Percentiles rank a stretch among this genome's conserved stretches.
phyloP scores from a whole-genome alignment of 2,797 vertebrate species.

The Dipus sagitta region DNA sequence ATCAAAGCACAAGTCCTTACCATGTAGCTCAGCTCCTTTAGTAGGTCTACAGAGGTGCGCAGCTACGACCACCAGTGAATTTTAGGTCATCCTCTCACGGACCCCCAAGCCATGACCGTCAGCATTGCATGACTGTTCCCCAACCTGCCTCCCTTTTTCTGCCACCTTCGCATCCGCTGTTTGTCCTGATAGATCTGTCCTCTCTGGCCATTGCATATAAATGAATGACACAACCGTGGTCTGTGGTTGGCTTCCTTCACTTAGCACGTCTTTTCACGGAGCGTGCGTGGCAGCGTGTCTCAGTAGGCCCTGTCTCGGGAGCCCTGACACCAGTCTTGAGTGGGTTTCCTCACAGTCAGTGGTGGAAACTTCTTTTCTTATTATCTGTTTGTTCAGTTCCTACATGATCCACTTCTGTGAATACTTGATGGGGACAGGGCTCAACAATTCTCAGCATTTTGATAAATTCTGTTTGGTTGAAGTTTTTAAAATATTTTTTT shows the following conservation, averaged over 20 bases:
- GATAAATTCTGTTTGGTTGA: no score
- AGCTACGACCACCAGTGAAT: not conserved
- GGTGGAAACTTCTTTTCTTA: not conserved
- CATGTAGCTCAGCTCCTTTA: not conserved
- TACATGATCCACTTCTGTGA: not conserved
- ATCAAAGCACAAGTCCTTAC: not conserved
- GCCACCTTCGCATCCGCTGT: not conserved
- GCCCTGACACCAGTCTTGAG: not conserved
- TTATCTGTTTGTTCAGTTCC: not conserved
- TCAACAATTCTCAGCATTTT: no score
- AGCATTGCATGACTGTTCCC: not conserved
- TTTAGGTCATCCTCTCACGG: not conserved
- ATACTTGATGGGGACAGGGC: not conserved
- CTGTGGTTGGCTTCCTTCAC: conserved; percentile 9
- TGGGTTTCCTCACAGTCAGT: not conserved
- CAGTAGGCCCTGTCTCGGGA: not conserved
- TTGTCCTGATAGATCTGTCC: not conserved
- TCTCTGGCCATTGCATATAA: not conserved
- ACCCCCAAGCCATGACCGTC: not conserved
- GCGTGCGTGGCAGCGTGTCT: accelerated
- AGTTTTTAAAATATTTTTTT: no score
- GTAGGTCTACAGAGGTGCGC: no score
- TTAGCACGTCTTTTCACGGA: not conserved
- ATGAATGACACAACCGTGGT: not conserved
- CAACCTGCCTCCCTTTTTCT: not conserved